These are phyloP conservation scores for Emydoidea blandingii DNA, from an alignment of 2,797 vertebrate genomes.

Conservation along the genomic window DNA sequence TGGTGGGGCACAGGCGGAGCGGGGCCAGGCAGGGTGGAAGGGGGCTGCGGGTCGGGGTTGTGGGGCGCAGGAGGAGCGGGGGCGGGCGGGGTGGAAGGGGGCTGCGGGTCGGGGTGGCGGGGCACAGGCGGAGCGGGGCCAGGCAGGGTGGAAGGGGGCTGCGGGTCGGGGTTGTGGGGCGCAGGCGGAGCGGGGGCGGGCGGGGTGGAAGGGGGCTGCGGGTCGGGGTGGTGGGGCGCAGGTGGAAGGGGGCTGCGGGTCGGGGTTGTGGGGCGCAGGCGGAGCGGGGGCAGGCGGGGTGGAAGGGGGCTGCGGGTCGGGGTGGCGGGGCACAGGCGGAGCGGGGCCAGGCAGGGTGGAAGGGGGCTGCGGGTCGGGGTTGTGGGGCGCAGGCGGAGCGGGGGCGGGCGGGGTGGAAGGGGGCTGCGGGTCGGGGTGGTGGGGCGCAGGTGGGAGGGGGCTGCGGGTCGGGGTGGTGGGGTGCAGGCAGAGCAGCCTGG, in stretches of 20 bases:
- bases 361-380: not conserved
- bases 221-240: not conserved
- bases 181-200: not conserved
- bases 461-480: too few species aligned
- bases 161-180: fast-evolving
- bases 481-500: too few species aligned
- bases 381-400: not conserved
- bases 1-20: not conserved
- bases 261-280: too few species aligned
- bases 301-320: fast-evolving
- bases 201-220: not conserved
- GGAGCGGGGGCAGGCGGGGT: too few species aligned
- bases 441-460: too few species aligned
- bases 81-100: too few species aligned
- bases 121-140: not conserved
- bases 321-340: not conserved
- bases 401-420: not conserved
- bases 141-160: not conserved
- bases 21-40: too few species aligned
- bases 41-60: not conserved
- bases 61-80: not conserved
- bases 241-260: not conserved
- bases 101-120: too few species aligned
- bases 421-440: not conserved
- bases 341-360: not conserved